phyloP scores from a whole-genome alignment of 1,140 invertebrate species.

The Drosophila arizonae region DNA sequence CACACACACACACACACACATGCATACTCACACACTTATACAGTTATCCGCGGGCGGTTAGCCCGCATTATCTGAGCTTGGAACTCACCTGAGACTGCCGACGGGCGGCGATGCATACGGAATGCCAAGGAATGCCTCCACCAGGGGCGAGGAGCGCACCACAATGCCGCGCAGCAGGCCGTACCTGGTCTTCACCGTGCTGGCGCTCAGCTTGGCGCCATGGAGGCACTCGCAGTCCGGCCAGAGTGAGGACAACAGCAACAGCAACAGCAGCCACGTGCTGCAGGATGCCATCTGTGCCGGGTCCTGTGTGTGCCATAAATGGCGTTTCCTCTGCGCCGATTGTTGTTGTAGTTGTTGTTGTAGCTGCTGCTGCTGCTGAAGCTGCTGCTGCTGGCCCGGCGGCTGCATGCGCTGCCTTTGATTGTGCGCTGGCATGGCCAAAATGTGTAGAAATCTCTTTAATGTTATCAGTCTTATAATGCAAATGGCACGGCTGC shows the following conservation, averaged over 20 bases:
- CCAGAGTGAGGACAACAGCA: conserved; percentile 67
- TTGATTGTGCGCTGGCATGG: conserved; percentile 51
- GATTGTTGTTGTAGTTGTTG: conserved; percentile 27
- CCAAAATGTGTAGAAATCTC: conserved; percentile 77
- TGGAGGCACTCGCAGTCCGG: conserved; percentile 76
- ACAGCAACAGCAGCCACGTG: conserved; percentile 56
- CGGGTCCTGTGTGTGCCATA: conserved; percentile 36
- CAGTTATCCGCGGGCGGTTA: conserved; percentile 2
- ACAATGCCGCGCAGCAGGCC: conserved; percentile 92
- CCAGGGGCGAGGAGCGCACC: conserved; percentile 89
- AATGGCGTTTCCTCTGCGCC: conserved; percentile 16
- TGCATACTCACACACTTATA: not conserved
- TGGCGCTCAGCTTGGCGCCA: conserved; percentile 87
- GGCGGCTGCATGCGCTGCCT: conserved; percentile 26
- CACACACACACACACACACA: not conserved
- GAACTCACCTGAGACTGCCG: conserved; percentile 81
- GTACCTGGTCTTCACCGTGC: conserved; percentile 93
- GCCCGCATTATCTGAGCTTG: conserved; percentile 20
- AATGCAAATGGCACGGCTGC: conserved; percentile 79
- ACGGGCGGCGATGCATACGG: conserved; percentile 91
- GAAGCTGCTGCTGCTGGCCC: conserved; percentile 10
- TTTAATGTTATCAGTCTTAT: conserved; percentile 83
- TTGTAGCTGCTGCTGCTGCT: conserved; percentile 22
- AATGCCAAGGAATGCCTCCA: conserved; percentile 97
- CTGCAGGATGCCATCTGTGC: conserved; percentile 30